Conservation (phyloP, 2,888 invertebrate species). For the Gymnoscelis rufifasciata region DNA sequence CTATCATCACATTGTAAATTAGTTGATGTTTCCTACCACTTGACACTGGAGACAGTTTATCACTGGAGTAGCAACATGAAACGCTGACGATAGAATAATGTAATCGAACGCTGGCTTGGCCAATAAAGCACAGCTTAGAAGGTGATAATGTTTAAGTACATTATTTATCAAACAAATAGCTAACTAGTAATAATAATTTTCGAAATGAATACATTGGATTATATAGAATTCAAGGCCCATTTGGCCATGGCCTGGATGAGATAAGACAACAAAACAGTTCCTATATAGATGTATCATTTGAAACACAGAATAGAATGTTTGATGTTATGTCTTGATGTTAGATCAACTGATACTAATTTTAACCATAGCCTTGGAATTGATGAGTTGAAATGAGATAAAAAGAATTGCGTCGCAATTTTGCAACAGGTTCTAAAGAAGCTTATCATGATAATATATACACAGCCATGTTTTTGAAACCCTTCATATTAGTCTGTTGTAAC, state of each 20-base stretch:
- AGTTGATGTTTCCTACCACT: conserved; percentile 33
- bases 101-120: conserved; percentile 12
- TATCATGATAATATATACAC: no score
- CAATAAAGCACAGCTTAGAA: not conserved
- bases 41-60: conserved; percentile 42
- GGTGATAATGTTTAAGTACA: no score
- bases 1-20: conserved; percentile 24
- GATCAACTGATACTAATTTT: not conserved
- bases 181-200: no score
- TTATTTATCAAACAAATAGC: no score
- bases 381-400: conserved; percentile 6
- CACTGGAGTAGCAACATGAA: conserved; percentile 29
- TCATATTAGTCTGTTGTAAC: no score
- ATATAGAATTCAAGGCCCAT: no score
- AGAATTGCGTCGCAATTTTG: not conserved
- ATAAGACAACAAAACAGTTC: no score
- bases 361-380: conserved; percentile 5
- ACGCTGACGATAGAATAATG: conserved; percentile 26
- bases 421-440: not conserved
- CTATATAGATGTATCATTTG: no score
- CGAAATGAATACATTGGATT: no score
- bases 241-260: no score
- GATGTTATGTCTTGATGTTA: not conserved
- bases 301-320: not conserved
- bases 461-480: no score